Conservation (phyloP, 2,888 invertebrate species). For the Drosophila neotestacea region DNA sequence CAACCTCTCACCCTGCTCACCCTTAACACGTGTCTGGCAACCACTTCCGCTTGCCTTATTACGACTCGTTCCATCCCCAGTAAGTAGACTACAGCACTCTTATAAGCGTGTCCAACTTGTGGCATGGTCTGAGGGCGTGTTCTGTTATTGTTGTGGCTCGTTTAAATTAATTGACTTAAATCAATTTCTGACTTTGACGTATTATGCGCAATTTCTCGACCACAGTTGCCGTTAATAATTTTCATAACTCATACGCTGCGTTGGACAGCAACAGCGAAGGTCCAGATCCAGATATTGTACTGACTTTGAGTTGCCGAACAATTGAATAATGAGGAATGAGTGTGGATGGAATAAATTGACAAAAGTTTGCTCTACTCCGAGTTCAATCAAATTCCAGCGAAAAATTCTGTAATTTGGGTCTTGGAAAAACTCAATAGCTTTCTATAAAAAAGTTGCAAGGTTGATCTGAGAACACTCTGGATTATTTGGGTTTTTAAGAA, state of each 20-base stretch:
- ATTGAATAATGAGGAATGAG: slow-evolving; percentile 27
- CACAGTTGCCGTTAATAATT: slow-evolving; percentile 67
- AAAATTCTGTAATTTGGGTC: neutral
- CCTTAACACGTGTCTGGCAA: slow-evolving; percentile 67
- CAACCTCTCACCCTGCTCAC: neutral
- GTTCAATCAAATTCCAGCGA: slow-evolving; percentile 2
- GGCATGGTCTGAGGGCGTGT: slow-evolving; percentile 4
- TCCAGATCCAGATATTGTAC: neutral
- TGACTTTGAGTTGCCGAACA: slow-evolving; percentile 4
- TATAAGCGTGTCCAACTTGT: slow-evolving; percentile 20
- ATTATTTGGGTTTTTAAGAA: too few relatives aligned
- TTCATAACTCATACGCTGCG: slow-evolving; percentile 75
- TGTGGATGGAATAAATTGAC: slow-evolving; percentile 9
- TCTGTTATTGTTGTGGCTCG: slow-evolving; percentile 56
- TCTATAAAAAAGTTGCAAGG: neutral
- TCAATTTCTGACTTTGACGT: slow-evolving; percentile 82
- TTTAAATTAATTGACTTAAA: slow-evolving; percentile 82
- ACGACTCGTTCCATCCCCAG: slow-evolving; percentile 35
- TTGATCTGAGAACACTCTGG: too few relatives aligned
- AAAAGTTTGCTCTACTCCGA: neutral
- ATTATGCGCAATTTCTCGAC: slow-evolving; percentile 64
- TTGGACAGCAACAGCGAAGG: slow-evolving; percentile 34
- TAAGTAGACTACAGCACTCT: slow-evolving; percentile 45
- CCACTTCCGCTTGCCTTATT: slow-evolving; percentile 77
- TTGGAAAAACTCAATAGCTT: neutral